Evolutionary conservation across 1,140 invertebrate species (phyloP), one percentile per base, ranked within the genome.

Genomic region (Mactra quadrangularis): DNA sequence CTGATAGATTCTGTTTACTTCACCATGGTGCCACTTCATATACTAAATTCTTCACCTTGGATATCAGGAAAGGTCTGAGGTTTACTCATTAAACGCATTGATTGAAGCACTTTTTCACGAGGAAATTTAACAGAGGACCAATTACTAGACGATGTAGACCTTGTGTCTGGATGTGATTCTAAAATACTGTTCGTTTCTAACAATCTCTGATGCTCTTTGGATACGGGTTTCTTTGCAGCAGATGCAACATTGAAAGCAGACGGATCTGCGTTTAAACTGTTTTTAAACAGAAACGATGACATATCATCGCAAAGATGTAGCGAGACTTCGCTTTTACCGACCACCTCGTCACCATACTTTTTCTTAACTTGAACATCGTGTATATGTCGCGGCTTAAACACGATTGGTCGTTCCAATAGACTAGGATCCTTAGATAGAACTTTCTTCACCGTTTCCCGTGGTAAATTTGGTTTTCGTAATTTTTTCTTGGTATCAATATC

Each of bases 301-400:
- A 91, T 81, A 59, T 92, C 90, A 83, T 89, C 83, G 77, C 86
- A 89, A 4, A 92, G 55, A 84, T 92, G 90, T 17, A 92, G 59
- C 0, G 87, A 86, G 0, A 85, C 87, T 71, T 92, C 89, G 55
- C 81, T 74, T 62, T 75, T 85, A n/a, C 87, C 87, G 70, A 74
- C 87, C 0, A 84, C 74, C 13, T 88, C 87, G 25, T 78, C 53
- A 1, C 82, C 77, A 75, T 88, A 90, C 72, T 91, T 92, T 57
- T 88, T 89, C 77, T 90, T 91, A 13, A 86, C 87, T 31, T 87
- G 86, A 6, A 91, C 87, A 82, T 92, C 92, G 62, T 72, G 55
- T 15, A 93, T 91, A 72, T 91, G 89, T 66, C 87, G 86, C 11
- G 88, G 86, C 83, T 91, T 92, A 64, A 90, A 92, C 25, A 92